Percentiles rank a stretch among this genome's conserved stretches.
These are phyloP conservation scores for Drepanosiphum platanoidis DNA, from an alignment of 2,888 invertebrate species.

Conservation along the genomic window DNA sequence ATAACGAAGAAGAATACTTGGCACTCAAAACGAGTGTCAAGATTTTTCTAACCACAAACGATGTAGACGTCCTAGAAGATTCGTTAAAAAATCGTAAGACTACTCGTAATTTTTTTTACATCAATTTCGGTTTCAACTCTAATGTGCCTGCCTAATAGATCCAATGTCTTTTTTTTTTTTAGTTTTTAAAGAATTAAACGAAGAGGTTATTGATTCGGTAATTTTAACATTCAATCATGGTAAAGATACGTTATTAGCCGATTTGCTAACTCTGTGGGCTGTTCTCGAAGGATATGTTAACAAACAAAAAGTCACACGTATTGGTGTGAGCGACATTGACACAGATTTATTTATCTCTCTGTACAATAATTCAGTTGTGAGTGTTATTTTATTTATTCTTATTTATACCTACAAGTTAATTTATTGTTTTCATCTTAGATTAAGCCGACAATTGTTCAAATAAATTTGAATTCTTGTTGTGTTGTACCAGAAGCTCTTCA, in stretches of 20 bases:
- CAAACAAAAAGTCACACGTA: slow-evolving; percentile 74
- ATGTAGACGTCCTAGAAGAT: slow-evolving; percentile 38
- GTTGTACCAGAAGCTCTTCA: slow-evolving; percentile 91
- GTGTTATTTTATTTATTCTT: slow-evolving; percentile 40
- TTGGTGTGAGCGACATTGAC: slow-evolving; percentile 92
- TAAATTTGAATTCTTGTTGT: slow-evolving; percentile 91
- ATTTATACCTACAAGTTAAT: slow-evolving; percentile 14
- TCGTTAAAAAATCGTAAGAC: slow-evolving; percentile 46
- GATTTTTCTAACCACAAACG: slow-evolving; percentile 43
- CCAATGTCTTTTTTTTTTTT: no score
- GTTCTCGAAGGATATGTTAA: slow-evolving; percentile 78
- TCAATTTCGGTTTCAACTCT: no score
- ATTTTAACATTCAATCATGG: slow-evolving; percentile 60
- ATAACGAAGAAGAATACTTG: slow-evolving; percentile 41
- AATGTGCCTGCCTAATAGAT: no score
- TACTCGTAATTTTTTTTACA: no score
- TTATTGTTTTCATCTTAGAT: slow-evolving; percentile 68
- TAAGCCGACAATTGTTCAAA: slow-evolving; percentile 89
- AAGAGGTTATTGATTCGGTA: slow-evolving; percentile 62
- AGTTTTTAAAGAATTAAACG: slow-evolving; percentile 59
- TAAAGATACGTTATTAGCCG: slow-evolving; percentile 69
- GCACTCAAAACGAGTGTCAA: slow-evolving; percentile 54
- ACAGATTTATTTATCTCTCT: slow-evolving; percentile 80
- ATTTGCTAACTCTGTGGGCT: slow-evolving; percentile 81
- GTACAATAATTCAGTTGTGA: slow-evolving; percentile 77